Conservation (phyloP, 2,797 vertebrate species). For the Heteromormyrus szaboi region DNA sequence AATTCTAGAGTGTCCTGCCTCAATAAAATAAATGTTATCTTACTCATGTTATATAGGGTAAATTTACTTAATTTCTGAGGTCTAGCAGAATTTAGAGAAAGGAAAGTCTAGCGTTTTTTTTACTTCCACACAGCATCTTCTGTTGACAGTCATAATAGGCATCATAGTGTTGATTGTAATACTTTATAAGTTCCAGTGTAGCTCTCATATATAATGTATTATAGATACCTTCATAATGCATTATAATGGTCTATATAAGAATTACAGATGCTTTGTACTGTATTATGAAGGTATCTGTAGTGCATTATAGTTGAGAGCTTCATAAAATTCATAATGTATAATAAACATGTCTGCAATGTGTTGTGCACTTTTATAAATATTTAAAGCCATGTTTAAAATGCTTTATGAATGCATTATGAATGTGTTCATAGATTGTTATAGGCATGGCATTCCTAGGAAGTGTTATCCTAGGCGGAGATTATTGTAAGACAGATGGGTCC, state of each 20-base stretch:
- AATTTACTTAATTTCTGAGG: not conserved
- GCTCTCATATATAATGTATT: not conserved
- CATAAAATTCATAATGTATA: too few species aligned
- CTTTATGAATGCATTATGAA: not conserved
- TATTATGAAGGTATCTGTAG: not conserved
- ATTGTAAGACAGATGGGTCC: not conserved
- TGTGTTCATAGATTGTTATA: not conserved
- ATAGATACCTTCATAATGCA: not conserved
- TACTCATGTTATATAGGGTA: not conserved
- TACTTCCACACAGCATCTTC: not conserved
- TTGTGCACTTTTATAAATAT: not conserved
- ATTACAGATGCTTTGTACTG: not conserved
- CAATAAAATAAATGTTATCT: not conserved
- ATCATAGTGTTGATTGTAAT: not conserved
- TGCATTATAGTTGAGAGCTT: not conserved
- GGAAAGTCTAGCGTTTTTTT: not conserved
- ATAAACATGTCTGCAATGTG: not conserved
- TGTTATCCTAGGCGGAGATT: not conserved
- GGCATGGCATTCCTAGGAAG: not conserved
- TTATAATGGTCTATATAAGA: not conserved
- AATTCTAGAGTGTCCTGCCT: not conserved
- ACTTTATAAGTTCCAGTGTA: not conserved
- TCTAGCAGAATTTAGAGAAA: not conserved
- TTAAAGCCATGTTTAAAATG: not conserved
- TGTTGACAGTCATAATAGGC: not conserved